phyloP scores from a whole-genome alignment of 1,140 invertebrate genomes.

The Hormaphis cornu region DNA sequence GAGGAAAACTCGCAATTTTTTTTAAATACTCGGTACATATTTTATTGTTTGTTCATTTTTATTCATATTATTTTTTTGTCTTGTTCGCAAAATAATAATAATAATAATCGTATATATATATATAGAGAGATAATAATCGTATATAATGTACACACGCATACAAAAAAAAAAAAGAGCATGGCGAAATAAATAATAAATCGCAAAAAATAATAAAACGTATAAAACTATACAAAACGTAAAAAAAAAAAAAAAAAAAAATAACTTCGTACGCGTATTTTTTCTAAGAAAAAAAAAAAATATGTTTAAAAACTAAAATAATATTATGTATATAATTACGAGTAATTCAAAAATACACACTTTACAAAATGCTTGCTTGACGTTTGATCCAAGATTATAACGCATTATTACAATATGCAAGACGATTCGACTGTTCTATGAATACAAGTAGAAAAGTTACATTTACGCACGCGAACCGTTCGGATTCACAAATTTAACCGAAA shows the following conservation, averaged over 20 bases:
- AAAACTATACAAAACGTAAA: constrained; percentile 27
- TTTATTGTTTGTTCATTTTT: constrained; percentile 4
- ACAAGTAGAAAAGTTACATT: too few species aligned
- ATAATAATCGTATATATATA: background rate
- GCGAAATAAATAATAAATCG: background rate
- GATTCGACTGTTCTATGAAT: too few species aligned
- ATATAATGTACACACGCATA: constrained; percentile 1
- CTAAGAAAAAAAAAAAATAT: background rate
- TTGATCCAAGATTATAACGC: too few species aligned
- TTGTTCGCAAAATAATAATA: background rate
- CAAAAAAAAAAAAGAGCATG: background rate
- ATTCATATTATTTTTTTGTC: background rate
- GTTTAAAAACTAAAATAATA: too few species aligned
- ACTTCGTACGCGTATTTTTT: background rate
- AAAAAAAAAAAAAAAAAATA: too few species aligned
- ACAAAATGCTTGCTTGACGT: too few species aligned
- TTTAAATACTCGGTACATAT: constrained; percentile 5
- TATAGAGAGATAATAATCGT: background rate
- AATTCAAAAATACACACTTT: too few species aligned
- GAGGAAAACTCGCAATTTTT: background rate
- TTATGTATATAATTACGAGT: too few species aligned
- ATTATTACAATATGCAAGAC: too few species aligned
- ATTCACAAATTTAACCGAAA: background rate
- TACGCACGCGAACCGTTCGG: too few species aligned
- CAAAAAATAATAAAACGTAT: constrained; percentile 10